phyloP scores from a whole-genome alignment of 2,888 invertebrate species.

The Parnassius mnemosyne region DNA sequence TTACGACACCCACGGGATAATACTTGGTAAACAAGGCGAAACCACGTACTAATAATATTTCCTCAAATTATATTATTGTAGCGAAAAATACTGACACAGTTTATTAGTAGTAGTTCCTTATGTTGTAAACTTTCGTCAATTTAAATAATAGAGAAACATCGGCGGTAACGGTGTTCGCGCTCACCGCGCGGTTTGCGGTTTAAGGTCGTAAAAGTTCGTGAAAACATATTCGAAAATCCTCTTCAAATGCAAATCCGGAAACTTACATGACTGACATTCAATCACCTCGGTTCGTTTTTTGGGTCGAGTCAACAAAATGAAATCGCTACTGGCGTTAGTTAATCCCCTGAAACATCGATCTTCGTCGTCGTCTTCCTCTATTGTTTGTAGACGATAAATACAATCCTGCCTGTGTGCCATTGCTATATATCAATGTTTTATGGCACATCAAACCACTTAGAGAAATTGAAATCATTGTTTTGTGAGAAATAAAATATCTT shows the following conservation, averaged over 20 bases:
- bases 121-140: too few relatives aligned
- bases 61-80: too few relatives aligned
- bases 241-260: background rate
- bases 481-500: too few relatives aligned
- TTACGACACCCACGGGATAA: too few relatives aligned
- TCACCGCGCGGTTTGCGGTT: background rate
- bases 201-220: background rate
- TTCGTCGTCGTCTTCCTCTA: background rate
- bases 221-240: background rate
- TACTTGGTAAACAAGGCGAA: too few relatives aligned
- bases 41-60: too few relatives aligned
- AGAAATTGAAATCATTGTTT: too few relatives aligned
- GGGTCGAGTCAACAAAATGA: constrained; percentile 11
- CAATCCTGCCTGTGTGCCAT: background rate
- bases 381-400: background rate
- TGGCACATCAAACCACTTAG: too few relatives aligned
- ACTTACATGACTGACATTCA: background rate
- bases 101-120: too few relatives aligned
- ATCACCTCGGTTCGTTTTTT: constrained; percentile 2
- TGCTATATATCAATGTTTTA: too few relatives aligned
- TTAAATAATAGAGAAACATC: background rate
- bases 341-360: constrained; percentile 1
- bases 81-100: too few relatives aligned
- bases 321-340: background rate
- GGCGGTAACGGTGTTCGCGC: background rate